These are phyloP conservation scores for Volucella inanis DNA, from an alignment of 2,888 invertebrate genomes.

Conservation along the genomic window DNA sequence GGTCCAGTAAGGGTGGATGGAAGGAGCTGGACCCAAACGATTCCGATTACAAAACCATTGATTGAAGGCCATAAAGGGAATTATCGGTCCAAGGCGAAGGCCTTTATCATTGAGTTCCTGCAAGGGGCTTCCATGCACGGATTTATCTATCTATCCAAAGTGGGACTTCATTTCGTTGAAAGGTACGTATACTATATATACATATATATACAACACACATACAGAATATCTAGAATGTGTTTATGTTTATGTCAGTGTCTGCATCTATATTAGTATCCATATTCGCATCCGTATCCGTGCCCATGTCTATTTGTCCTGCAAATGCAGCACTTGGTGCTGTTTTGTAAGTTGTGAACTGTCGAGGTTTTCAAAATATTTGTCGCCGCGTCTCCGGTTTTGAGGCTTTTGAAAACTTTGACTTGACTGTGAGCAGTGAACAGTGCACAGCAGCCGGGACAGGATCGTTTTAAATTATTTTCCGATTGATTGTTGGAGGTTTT, in stretches of 20 bases:
- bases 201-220: no score
- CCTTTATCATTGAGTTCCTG: slow-evolving; percentile 81
- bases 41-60: slow-evolving; percentile 70
- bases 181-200: slow-evolving; percentile 78
- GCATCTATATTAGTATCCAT: background rate
- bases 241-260: background rate
- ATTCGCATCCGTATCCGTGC: background rate
- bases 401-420: slow-evolving; percentile 33
- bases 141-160: slow-evolving; percentile 81
- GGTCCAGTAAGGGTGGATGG: slow-evolving; percentile 21
- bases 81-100: slow-evolving; percentile 77
- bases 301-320: background rate
- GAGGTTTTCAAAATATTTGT: slow-evolving; percentile 66
- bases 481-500: slow-evolving; percentile 56
- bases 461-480: slow-evolving; percentile 60
- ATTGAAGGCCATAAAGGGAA: slow-evolving; percentile 65
- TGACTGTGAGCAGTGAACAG: background rate
- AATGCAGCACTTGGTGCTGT: slow-evolving; percentile 19
- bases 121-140: slow-evolving; percentile 82
- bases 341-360: slow-evolving; percentile 54
- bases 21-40: slow-evolving; percentile 16
- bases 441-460: background rate
- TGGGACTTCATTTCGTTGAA: slow-evolving; percentile 81
- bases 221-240: background rate
- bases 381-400: slow-evolving; percentile 40